Conservation (phyloP, 2,113 vertebrate species). For the Dipodomys stephensi region DNA sequence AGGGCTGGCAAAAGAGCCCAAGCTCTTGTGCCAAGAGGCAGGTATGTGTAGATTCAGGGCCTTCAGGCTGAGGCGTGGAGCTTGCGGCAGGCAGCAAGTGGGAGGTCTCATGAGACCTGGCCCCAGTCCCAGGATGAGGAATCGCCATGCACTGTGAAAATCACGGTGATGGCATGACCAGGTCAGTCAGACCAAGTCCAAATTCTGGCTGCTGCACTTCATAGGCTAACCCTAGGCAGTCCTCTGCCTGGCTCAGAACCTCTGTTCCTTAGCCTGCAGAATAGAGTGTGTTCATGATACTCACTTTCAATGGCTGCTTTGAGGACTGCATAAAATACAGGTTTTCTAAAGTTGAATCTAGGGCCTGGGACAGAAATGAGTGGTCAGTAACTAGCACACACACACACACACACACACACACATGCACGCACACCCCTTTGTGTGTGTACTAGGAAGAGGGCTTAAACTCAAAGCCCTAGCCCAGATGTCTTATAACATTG, state of each 20-base stretch:
- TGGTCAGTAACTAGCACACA: background rate
- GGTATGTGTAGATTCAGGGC: background rate
- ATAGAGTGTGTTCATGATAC: background rate
- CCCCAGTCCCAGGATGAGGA: too few species aligned
- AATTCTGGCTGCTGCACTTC: background rate
- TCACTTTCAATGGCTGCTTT: background rate
- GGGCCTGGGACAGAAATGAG: background rate
- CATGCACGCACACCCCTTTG: background rate
- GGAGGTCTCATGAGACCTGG: accelerated
- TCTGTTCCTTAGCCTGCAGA: background rate
- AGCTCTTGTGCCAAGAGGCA: background rate
- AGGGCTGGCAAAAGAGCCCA: background rate
- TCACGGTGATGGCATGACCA: background rate
- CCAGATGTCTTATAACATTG: background rate
- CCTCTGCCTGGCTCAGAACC: background rate
- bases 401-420: background rate
- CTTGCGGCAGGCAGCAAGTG: background rate
- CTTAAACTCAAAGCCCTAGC: too few species aligned
- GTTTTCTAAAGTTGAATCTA: background rate
- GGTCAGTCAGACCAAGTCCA: background rate
- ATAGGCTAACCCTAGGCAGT: background rate
- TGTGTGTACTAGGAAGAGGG: too few species aligned
- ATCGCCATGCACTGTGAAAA: background rate
- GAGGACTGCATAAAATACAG: slow-evolving; percentile 24
- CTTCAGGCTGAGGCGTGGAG: background rate